These are phyloP conservation scores for Ruditapes philippinarum DNA, from an alignment of 1,140 invertebrate genomes.

Conservation along the genomic window DNA sequence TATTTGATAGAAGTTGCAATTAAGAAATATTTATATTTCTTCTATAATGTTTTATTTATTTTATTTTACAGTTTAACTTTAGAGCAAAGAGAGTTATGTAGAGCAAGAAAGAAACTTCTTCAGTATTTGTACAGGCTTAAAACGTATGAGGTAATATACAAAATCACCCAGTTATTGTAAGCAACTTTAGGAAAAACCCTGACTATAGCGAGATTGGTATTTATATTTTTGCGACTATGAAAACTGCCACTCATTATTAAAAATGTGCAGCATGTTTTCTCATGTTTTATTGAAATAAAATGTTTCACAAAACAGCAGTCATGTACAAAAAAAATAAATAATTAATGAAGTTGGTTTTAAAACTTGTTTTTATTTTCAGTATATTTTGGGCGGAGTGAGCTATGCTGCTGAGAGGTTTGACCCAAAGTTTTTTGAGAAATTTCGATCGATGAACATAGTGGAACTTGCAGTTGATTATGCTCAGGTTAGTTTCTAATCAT, in stretches of 20 bases:
- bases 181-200: too few relatives aligned
- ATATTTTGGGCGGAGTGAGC: slow-evolving; percentile 87
- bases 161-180: too few relatives aligned
- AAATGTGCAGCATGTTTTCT: background rate
- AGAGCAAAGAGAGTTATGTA: slow-evolving; percentile 89
- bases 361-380: slow-evolving; percentile 77
- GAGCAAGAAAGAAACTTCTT: slow-evolving; percentile 89
- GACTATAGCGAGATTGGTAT: too few relatives aligned
- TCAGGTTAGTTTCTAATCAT: slow-evolving; percentile 84
- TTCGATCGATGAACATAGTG: slow-evolving; percentile 88
- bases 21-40: too few relatives aligned
- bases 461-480: slow-evolving; percentile 90
- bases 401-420: slow-evolving; percentile 88
- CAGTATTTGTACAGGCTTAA: slow-evolving; percentile 90
- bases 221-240: too few relatives aligned
- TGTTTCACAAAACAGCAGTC: too few relatives aligned
- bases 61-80: slow-evolving; percentile 86
- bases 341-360: too few relatives aligned
- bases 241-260: slow-evolving; percentile 21
- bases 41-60: background rate
- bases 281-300: background rate
- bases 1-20: too few relatives aligned
- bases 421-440: slow-evolving; percentile 89
- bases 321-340: too few relatives aligned
- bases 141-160: slow-evolving; percentile 91